Base-by-base conservation (phyloP, 2,888 invertebrate genomes). In the Tineola bisselliella region DNA sequence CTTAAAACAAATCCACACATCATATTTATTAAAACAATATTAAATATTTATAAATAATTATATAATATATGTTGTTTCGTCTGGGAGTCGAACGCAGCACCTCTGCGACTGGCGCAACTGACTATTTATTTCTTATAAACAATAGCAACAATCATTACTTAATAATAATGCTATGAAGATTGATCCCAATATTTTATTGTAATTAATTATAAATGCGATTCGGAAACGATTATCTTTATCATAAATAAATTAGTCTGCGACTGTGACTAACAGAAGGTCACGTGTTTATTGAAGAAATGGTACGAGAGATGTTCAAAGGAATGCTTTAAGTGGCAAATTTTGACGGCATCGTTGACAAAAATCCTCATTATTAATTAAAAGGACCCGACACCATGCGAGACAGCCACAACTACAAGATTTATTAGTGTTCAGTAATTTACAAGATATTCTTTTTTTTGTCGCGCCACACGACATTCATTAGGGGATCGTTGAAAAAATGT, bases 351-450 rank as follows among this genome's bases (percentile, higher is more conserved):
- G 71, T 64, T 65, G 73, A 68, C 65, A 74, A 70, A 78, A 78
- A 84, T 83, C 71, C 72, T 68, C 74, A 76, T 81, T 76, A 80
- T 77, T 76, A 81, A 81, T 83, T 81, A 79, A 73, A 59, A 80
- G 78, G 75, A 76, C 75, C 69, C 68, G 74, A 76, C 73, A 63
- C 61, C 64, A 48, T 31, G 64, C 25, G 64, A 65, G 67, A 64
- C 69, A 72, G 70, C 67, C 72, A 60, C 72, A 69, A 69, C 75
- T 68, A 65, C 66, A 71, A 77, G 77, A 86, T 84, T 82, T 84
- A 84, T 80, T 74, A 61, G 63, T 60, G 31, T 62, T 61, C 71
- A 54, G 54, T 19, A 58, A 18, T 38, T 17, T 11, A 19, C 18
- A 62, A 48, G 48, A 61, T 58, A 70, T 76, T 71, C 69, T 62